Conservation (phyloP, 1,140 invertebrate species). For the Scaptodrosophila lebanonensis region DNA sequence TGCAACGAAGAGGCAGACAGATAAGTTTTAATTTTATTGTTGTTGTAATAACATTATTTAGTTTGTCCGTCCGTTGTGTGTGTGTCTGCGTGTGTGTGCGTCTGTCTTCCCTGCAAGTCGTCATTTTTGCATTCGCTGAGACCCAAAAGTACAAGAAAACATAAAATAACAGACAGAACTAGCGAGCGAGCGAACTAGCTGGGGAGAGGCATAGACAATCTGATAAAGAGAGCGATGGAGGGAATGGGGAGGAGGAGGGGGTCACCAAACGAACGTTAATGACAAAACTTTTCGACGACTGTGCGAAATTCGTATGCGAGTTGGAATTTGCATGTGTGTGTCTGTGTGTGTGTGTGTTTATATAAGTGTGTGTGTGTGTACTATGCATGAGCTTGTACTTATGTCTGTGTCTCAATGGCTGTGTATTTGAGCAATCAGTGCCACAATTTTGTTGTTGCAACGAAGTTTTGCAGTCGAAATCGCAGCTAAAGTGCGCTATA, state of each 20-base stretch:
- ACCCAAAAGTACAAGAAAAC: constrained; percentile 52
- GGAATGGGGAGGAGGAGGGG: constrained; percentile 1
- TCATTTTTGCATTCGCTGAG: constrained; percentile 59
- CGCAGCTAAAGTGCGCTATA: constrained; percentile 12
- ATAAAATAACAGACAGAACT: constrained; percentile 44
- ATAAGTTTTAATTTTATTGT: constrained; percentile 67
- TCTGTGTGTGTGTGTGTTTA: constrained; percentile 13
- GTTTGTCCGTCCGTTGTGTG: constrained; percentile 32
- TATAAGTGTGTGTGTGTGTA: constrained; percentile 1
- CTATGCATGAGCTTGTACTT: constrained; percentile 5
- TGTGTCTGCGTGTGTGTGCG: constrained; percentile 23
- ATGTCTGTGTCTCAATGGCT: constrained; percentile 33
- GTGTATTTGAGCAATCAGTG: constrained; percentile 57
- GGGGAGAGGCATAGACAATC: background rate
- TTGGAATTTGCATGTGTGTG: constrained; percentile 28
- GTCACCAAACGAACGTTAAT: constrained; percentile 61
- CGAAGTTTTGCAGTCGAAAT: constrained; percentile 53
- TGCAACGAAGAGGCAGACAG: too few species aligned
- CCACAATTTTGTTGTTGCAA: constrained; percentile 46
- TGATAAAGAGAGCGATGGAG: background rate
- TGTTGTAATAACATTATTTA: constrained; percentile 68
- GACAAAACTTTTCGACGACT: constrained; percentile 70
- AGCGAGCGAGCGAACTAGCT: constrained; percentile 13
- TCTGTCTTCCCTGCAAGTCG: constrained; percentile 24
- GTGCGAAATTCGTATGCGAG: constrained; percentile 58